These are phyloP conservation scores for Bombus balteatus DNA, from an alignment of 1,140 invertebrate species.

Conservation along the genomic window DNA sequence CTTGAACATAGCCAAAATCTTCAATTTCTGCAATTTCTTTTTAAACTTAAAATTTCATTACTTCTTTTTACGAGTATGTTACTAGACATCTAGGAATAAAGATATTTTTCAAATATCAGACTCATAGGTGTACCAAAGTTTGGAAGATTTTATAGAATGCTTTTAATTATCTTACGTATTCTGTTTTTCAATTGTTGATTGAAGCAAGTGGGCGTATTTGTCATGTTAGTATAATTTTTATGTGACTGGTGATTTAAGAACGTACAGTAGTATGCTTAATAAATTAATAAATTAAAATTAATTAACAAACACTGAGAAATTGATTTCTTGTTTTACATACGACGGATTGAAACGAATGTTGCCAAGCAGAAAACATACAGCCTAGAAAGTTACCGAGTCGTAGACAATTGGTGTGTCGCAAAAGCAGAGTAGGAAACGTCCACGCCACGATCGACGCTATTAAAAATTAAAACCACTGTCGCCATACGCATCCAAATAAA, in stretches of 20 bases:
- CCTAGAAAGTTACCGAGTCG: slow-evolving; percentile 67
- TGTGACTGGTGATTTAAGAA: not conserved
- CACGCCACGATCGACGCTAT: slow-evolving; percentile 24
- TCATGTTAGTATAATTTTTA: not conserved
- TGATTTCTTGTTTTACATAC: not conserved
- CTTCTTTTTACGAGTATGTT: too few species aligned
- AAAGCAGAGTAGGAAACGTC: slow-evolving; percentile 53
- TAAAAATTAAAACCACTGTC: slow-evolving; percentile 2
- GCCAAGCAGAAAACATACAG: slow-evolving; percentile 61
- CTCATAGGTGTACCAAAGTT: too few species aligned
- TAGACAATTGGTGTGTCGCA: slow-evolving; percentile 69
- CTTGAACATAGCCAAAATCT: not conserved
- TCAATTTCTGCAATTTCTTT: not conserved
- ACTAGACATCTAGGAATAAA: not conserved
- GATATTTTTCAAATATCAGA: not conserved
- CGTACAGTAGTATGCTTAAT: too few species aligned
- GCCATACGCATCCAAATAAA: not conserved
- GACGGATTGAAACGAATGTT: not conserved
- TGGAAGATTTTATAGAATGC: not conserved
- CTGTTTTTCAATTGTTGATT: not conserved
- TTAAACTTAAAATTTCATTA: not conserved
- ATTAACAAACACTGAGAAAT: not conserved
- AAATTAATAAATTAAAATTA: not conserved
- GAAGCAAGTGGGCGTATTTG: not conserved
- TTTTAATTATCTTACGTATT: not conserved